phyloP scores from a whole-genome alignment of 2,797 vertebrate species.

The Peromyscus melanophrys region DNA sequence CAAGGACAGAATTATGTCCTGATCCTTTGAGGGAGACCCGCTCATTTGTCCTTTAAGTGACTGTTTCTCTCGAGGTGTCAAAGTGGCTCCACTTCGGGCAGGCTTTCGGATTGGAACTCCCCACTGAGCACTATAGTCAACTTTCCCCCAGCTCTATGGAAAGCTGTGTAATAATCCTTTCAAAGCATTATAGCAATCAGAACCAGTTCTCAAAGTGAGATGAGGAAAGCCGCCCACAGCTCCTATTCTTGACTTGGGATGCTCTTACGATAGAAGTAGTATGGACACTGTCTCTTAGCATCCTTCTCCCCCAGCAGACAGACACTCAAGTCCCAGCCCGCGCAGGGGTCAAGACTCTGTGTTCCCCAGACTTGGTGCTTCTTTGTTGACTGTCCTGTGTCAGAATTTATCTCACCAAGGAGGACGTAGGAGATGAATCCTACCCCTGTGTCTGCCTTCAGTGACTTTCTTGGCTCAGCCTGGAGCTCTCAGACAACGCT shows the following conservation, averaged over 20 bases:
- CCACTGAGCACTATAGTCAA: conserved; percentile 4
- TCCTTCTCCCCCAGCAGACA: background rate
- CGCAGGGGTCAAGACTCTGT: background rate
- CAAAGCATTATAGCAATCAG: conserved; percentile 67
- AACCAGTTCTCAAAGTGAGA: conserved; percentile 48
- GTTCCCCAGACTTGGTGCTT: background rate
- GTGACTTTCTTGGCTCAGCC: background rate
- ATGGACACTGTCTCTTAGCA: background rate
- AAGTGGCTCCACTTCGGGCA: background rate
- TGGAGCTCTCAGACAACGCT: background rate
- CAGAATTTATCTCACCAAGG: background rate
- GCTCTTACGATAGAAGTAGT: background rate
- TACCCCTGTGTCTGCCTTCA: background rate
- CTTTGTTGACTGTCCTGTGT: background rate
- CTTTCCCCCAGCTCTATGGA: conserved; percentile 46
- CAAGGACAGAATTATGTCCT: conserved; percentile 40
- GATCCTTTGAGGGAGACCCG: conserved; percentile 19
- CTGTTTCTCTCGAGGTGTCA: conserved; percentile 46
- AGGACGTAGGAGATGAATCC: background rate
- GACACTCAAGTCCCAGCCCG: background rate
- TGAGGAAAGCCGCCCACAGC: background rate
- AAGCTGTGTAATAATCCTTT: conserved; percentile 60
- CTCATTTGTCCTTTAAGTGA: conserved; percentile 58
- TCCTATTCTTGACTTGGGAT: background rate
- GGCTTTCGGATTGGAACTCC: conserved; percentile 32